Base-by-base conservation (phyloP, 1,140 invertebrate genomes). In the Apis laboriosa region DNA sequence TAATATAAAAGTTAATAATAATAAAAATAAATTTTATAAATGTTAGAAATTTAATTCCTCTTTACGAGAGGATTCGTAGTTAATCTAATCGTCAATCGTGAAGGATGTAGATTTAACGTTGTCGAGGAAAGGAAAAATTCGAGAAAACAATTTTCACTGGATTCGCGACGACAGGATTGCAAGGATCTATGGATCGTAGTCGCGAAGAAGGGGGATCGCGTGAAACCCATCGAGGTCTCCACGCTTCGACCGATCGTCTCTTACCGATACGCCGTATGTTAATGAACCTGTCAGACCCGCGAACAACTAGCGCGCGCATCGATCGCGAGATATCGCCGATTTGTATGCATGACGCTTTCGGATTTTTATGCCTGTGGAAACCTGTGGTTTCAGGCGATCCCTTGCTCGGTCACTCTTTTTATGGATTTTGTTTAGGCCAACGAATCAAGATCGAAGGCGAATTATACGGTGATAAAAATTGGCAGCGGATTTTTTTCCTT, bases 141-240 rank as follows among this genome's bases (percentile, higher is more conserved):
- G 34, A 34, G 78, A 73, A 73, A 84, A 86, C 85, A 79, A 82
- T 77, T 63, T 53, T 86, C 78, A 82, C 73, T 24, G 24, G 85
- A 81, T 55, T 24, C 24, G 24, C 78, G 64, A 49, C 58, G 83
- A 83, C 72, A 68, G 84, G 51, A 80, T 74, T 64, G 53, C 77
- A 73, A 67, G 74, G 84, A 86, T 77, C 84, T 85, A 86, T 84
- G 84, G 63, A 24, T 24, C 67, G 67, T 58, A 53, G 76, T 17
- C 34, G 63, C 67, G 76, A 58, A 79, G 60, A 55, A 86, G 73
- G 84, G 73, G 74, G 77, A 66, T 77, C 58, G 79, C 84, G 84
- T 63, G 78, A 76, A 73, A 55, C 55, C 72, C 67, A 64, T 84
- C 71, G 58, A 55, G 34, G 15, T 68, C 19, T 72, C 34, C 19